Evolutionary conservation across 23 tunicate genomes (phyloP).

Genomic region (Aplidium turbinatum): DNA sequence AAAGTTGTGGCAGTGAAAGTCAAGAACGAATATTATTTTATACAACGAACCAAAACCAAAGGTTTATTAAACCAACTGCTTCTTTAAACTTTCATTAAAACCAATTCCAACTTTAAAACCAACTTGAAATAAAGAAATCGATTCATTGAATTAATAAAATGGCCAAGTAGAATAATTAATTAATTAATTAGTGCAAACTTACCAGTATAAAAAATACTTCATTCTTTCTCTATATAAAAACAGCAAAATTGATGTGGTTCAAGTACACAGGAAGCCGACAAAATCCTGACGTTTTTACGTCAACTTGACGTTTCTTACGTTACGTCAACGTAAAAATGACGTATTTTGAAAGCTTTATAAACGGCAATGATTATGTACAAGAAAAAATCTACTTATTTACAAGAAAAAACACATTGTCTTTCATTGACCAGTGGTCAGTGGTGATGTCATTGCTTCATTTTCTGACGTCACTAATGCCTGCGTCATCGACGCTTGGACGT

Average conservation of each 20-base stretch:
- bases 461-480: conserved; percentile 61
- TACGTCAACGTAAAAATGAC: too few species aligned
- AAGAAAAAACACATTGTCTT: conserved; percentile 15
- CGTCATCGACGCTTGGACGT: conserved; percentile 26
- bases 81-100: conserved; percentile 13
- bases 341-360: too few species aligned
- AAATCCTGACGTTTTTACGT: too few species aligned
- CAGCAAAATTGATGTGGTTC: conserved; percentile 17
- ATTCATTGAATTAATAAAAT: conserved; percentile 28
- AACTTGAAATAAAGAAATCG: conserved; percentile 28
- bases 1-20: too few species aligned
- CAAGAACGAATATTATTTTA: too few species aligned
- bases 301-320: too few species aligned
- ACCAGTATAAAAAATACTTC: conserved; percentile 26
- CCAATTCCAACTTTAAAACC: conserved; percentile 17
- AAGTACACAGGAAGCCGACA: conserved; percentile 40
- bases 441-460: conserved; percentile 53
- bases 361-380: conserved; percentile 47
- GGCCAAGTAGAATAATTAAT: conserved; percentile 30
- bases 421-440: conserved; percentile 67
- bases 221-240: conserved; percentile 18
- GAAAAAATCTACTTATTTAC: too few species aligned
- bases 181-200: conserved; percentile 35
- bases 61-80: conserved; percentile 22
- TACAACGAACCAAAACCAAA: conserved; percentile 28